phyloP scores from a whole-genome alignment of 1,140 invertebrate species.

The Xylocopa sonorina region DNA sequence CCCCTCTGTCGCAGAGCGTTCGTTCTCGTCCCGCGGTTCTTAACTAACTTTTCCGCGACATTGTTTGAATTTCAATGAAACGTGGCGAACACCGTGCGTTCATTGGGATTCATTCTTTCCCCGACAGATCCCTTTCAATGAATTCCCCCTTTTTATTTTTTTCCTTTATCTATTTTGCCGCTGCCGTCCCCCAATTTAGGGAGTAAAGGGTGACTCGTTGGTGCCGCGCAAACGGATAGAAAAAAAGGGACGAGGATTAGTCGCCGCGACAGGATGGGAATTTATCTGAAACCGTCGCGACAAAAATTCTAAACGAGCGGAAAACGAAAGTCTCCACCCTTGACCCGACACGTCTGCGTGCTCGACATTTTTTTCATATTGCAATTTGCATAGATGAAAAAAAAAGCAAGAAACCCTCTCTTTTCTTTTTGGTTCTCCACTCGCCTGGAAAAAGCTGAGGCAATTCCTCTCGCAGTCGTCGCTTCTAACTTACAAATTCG shows the following conservation, averaged over 20 bases:
- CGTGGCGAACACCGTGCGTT: neutral
- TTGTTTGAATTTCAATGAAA: conserved; percentile 3
- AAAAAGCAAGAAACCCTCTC: neutral
- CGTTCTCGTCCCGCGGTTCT: neutral
- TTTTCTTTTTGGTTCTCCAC: neutral
- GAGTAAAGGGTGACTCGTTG: neutral
- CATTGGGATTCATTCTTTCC: neutral
- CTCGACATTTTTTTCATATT: neutral
- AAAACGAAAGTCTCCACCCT: conserved; percentile 27
- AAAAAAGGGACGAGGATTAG: neutral
- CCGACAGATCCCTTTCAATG: neutral
- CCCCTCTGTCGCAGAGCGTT: too few species aligned
- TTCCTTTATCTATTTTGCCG: neutral
- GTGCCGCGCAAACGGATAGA: neutral
- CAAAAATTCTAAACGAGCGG: neutral
- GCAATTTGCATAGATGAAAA: conserved; percentile 2
- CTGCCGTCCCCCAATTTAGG: neutral
- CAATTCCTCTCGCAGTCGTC: neutral
- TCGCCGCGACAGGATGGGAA: neutral
- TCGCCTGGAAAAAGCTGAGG: neutral
- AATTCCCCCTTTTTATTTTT: neutral
- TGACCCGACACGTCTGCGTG: neutral
- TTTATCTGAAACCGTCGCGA: neutral
- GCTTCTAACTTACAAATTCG: conserved; percentile 7
- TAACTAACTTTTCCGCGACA: conserved; percentile 5